Evolutionary conservation across 2,888 invertebrate genomes (phyloP), one percentile per base, ranked within the genome.

Genomic region (Drosophila algonquin): DNA sequence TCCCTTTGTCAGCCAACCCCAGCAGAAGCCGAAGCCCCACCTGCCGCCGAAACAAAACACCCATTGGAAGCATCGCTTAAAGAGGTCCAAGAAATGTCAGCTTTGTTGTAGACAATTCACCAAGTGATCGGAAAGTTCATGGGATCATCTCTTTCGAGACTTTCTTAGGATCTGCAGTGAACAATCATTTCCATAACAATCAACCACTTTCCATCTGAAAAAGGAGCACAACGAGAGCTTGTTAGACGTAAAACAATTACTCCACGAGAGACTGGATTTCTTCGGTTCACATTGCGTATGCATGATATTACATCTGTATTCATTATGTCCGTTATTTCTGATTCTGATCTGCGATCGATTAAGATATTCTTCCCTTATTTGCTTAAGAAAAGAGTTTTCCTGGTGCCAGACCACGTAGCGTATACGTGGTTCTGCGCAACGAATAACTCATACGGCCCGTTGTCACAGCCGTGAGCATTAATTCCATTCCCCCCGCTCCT

Each of bases 1-100:
- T 73, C 65, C 72, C 77, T 70, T 53, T 76, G 63, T 70, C 69
- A 57, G 32, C 52, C 10, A 16, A 44, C 24, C 3, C 55, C 53
- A 32, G 3, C 10, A 0, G 4, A 10, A 3, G 30, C 30, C 30
- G 3, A 32, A 32, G 32, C 32, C 32, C 32, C 10, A 32, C 30
- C 16, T 3, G 8, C 65, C 40, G 40, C 46, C 50, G 35, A 51
- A 54, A 40, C n/a, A n/a, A 12, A 35, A 12, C 27, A 35, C 35
- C 27, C 40, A 30, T 70, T 69, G 51, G 32, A 44, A 54, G 56
- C 55, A 70, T 62, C 55, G 52, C 52, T 70, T 70, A 32, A 70
- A 70, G 70, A 52, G 21, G 21, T 1, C 40, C 40, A 14, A 44
- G n/a, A 44, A 12, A n/a, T 54, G 54, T 44, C 54, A 54, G 40